Conservation (phyloP, 2,113 vertebrate species). For the Spheniscus mendiculus region DNA sequence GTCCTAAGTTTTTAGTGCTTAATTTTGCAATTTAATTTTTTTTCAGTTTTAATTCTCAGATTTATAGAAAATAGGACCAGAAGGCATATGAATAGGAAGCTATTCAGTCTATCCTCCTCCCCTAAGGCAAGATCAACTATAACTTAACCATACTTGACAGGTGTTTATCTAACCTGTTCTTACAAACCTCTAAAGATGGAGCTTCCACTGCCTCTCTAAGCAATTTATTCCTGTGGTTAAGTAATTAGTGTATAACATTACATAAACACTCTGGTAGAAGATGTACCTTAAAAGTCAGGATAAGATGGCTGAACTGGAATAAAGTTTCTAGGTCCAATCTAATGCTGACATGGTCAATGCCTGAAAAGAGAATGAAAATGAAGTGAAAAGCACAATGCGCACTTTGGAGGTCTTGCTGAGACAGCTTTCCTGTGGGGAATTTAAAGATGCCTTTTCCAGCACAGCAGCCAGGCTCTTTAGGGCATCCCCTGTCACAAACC, state of each 20-base stretch:
- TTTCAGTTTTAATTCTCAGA: not conserved
- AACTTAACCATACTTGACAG: conserved; percentile 52
- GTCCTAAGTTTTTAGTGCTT: not conserved
- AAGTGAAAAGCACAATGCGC: not conserved
- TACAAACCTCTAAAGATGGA: not conserved
- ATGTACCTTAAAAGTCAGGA: conserved; percentile 90
- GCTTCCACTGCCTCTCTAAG: conserved; percentile 28
- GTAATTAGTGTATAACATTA: conserved; percentile 6
- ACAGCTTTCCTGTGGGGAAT: not conserved
- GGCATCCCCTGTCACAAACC: not conserved
- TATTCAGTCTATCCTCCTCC: not conserved
- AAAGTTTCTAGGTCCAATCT: conserved; percentile 84
- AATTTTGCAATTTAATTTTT: not conserved
- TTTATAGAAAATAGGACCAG: conserved; percentile 4
- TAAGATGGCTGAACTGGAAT: conserved; percentile 92
- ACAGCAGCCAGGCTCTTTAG: not conserved
- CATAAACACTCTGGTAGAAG: not conserved
- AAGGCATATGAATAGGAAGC: not conserved
- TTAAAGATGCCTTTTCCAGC: not conserved
- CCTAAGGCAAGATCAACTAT: conserved; percentile 31
- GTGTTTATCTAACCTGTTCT: conserved; percentile 56
- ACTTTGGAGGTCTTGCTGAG: not conserved
- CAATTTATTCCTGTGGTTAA: conserved; percentile 42
- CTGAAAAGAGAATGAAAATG: conserved; percentile 71
- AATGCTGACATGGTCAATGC: conserved; percentile 87